These are phyloP conservation scores for Rhysida immarginata DNA, from an alignment of 1,140 invertebrate genomes.

Conservation along the genomic window DNA sequence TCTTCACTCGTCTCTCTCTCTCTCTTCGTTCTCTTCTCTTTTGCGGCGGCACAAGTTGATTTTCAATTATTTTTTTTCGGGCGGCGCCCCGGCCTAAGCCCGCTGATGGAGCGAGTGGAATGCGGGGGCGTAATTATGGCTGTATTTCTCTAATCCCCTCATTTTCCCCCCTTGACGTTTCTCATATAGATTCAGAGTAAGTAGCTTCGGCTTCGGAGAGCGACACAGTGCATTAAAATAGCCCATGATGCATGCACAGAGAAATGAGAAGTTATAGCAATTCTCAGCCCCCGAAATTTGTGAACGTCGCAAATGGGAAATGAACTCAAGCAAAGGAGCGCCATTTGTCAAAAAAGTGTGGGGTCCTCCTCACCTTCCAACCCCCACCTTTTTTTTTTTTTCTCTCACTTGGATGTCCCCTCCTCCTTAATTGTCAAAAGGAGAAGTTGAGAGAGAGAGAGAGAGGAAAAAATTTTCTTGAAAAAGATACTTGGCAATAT, in stretches of 20 bases:
- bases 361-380: too few species aligned
- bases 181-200: slow-evolving; percentile 6
- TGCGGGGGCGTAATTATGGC: slow-evolving; percentile 2
- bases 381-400: too few species aligned
- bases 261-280: slow-evolving; percentile 9
- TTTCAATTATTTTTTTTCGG: slow-evolving; percentile 8
- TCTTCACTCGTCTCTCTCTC: neutral
- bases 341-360: slow-evolving; percentile 6
- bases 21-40: neutral
- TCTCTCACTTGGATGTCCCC: too few species aligned
- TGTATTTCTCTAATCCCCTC: slow-evolving; percentile 9
- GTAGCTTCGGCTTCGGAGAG: slow-evolving; percentile 4
- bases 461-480: too few species aligned
- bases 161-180: slow-evolving; percentile 8
- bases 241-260: slow-evolving; percentile 7
- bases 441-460: too few species aligned
- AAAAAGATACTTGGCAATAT: too few species aligned
- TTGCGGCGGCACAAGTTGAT: slow-evolving; percentile 3
- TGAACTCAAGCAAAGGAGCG: slow-evolving; percentile 8
- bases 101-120: neutral
- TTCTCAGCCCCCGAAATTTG: neutral
- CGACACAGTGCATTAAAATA: slow-evolving; percentile 6
- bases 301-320: slow-evolving; percentile 8
- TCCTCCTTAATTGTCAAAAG: too few species aligned
- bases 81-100: neutral